Base-by-base conservation (phyloP, 2,888 invertebrate species). In the Drosophila kuntzei region DNA sequence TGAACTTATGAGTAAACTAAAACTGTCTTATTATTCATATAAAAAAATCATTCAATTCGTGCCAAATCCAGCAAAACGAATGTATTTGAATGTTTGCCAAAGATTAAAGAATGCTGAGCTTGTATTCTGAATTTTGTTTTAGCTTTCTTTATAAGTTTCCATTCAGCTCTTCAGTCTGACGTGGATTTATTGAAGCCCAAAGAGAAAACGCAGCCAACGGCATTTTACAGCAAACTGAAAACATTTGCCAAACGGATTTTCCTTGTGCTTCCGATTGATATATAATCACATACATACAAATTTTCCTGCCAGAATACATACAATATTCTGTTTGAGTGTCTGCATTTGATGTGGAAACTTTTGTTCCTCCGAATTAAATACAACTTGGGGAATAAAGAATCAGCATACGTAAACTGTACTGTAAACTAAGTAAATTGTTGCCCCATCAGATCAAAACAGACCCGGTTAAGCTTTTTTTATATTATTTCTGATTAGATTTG, bases 171-270 rank as follows among this genome's bases (percentile, higher is more conserved):
- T 47, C n/a, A 7, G 18, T 27, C 25, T 39, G 39, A 37, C 39
- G 12, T 32, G 32, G 29, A 47, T 32, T 47, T 32, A 32, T 32
- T 18, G 32, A 18, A n/a, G 18, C 1, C n/a, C 47, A 18, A 32
- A 32, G 14, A 6, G 16, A 20, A 11, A 27, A 1, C 4, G 16
- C 12, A 46, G 29, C 12, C 46, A 46, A 36, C 12, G 27, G 4
- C 39, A 55, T 39, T 61, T 55, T 39, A 20, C 22, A 39, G 22
- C 8, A 34, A 34, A 12, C 16, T 18, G 39, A 53, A 60, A 34
- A 54, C 16, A 14, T 47, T 66, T 49, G 3, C 44, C 7, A 37
- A 59, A 50, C 55, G 37, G 32, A 41, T 46, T 77, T 47, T 44
- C 14, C 36, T 55, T 61, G 55, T 46, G 51, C 43, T 47, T 18